These are phyloP conservation scores for Diloba caeruleocephala DNA, from an alignment of 2,888 invertebrate genomes.

Conservation along the genomic window DNA sequence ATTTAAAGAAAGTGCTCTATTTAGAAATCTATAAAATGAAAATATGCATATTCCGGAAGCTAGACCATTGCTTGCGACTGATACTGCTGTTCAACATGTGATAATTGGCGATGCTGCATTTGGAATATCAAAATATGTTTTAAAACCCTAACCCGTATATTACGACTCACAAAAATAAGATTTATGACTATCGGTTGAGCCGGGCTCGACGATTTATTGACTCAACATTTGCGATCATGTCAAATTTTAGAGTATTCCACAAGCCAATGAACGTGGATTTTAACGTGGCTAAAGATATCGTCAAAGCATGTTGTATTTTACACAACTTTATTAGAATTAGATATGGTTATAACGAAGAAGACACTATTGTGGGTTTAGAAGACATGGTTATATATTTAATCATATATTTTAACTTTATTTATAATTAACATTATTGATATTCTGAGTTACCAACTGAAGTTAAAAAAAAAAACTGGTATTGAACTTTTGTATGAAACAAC, in stretches of 20 bases:
- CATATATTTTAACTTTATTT: too few species aligned
- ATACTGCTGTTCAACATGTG: slow-evolving; percentile 30
- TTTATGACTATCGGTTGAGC: slow-evolving; percentile 29
- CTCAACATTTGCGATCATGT: slow-evolving; percentile 33
- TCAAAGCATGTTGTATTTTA: slow-evolving; percentile 29
- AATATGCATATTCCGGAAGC: slow-evolving; percentile 37
- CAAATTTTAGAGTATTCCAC: slow-evolving; percentile 34
- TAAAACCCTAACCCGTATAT: slow-evolving; percentile 34
- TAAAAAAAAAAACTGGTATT: too few species aligned
- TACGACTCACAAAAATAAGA: slow-evolving; percentile 35
- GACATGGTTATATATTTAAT: too few species aligned
- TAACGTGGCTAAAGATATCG: slow-evolving; percentile 28
- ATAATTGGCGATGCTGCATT: slow-evolving; percentile 35
- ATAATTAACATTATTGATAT: too few species aligned
- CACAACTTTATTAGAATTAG: slow-evolving; percentile 30
- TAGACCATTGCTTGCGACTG: slow-evolving; percentile 28
- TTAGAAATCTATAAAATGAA: slow-evolving; percentile 35
- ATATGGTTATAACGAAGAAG: slow-evolving; percentile 5
- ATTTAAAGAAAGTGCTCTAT: slow-evolving; percentile 34
- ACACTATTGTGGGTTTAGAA: too few species aligned
- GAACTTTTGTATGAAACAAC: too few species aligned
- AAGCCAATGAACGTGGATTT: slow-evolving; percentile 30
- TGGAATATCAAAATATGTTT: slow-evolving; percentile 35
- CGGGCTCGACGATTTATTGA: slow-evolving; percentile 31
- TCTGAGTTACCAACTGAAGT: too few species aligned